Conservation (phyloP, 92 coral and sea anemone genomes). For the Umimayanthus kanabou region DNA sequence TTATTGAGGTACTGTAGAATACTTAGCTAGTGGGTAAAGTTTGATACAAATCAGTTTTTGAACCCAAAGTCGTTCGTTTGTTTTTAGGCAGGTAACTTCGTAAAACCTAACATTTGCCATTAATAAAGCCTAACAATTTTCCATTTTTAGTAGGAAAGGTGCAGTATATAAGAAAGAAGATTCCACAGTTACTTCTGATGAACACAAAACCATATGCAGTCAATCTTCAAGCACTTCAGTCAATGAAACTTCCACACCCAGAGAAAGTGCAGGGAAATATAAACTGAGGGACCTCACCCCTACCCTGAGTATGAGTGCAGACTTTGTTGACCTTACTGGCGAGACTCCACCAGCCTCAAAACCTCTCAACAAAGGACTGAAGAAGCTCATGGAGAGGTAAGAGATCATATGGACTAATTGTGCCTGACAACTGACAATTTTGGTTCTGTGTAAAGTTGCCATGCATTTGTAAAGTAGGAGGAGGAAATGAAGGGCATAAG, state of each 20-base stretch:
- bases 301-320: constrained; percentile 72
- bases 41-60: not conserved
- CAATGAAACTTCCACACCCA: constrained; percentile 21
- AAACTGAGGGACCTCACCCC: constrained; percentile 59
- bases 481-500: too few species aligned
- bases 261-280: constrained; percentile 2
- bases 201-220: not conserved
- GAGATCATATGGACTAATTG: not conserved
- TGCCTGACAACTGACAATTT: too few species aligned
- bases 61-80: not conserved
- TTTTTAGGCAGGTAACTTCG: not conserved
- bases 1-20: not conserved
- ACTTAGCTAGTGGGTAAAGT: too few species aligned
- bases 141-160: not conserved
- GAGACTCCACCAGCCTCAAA: constrained; percentile 54
- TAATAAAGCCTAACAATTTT: not conserved
- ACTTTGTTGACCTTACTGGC: constrained; percentile 76
- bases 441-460: too few species aligned
- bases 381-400: constrained; percentile 88
- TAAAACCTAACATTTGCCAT: not conserved
- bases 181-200: not conserved
- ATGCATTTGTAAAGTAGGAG: too few species aligned
- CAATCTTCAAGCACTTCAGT: constrained; percentile 2
- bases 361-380: constrained; percentile 68
- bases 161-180: not conserved